phyloP scores from a whole-genome alignment of 64 coral and sea anemone species.

The Platygyra sinensis region DNA sequence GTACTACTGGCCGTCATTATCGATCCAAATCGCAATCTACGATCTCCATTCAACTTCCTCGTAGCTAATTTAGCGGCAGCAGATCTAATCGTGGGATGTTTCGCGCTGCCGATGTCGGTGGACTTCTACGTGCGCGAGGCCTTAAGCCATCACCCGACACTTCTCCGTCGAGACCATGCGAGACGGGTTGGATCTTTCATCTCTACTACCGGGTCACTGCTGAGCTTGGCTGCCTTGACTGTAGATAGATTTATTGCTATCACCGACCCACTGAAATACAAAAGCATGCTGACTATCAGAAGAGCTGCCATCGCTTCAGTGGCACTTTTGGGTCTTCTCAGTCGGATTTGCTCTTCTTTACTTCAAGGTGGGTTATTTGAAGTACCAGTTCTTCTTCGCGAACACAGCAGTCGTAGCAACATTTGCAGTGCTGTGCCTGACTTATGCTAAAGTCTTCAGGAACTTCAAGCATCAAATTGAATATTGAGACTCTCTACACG shows the following conservation, averaged over 20 bases:
- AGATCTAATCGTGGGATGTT: conserved; percentile 77
- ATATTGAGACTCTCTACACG: not conserved
- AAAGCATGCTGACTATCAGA: conserved; percentile 12
- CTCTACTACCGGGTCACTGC: conserved; percentile 66
- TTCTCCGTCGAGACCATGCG: conserved; percentile 14
- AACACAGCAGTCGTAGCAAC: conserved; percentile 79
- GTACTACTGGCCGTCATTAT: conserved; percentile 76
- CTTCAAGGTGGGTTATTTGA: conserved; percentile 82
- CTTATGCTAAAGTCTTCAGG: conserved; percentile 52
- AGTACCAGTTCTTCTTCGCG: conserved; percentile 85
- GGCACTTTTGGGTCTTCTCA: conserved; percentile 70
- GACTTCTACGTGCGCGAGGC: conserved; percentile 74
- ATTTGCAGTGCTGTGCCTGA: conserved; percentile 64
- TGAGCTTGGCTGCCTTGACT: conserved; percentile 73
- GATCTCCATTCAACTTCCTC: conserved; percentile 74
- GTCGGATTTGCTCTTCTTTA: conserved; percentile 61
- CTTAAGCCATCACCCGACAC: not conserved
- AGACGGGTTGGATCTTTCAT: conserved; percentile 72
- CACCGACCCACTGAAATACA: conserved; percentile 69
- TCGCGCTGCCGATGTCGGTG: conserved; percentile 66
- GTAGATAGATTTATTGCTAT: conserved; percentile 90
- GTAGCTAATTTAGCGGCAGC: conserved; percentile 82
- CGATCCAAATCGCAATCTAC: conserved; percentile 72
- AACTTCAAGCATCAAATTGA: not conserved
- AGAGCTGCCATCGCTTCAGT: conserved; percentile 8